Evolutionary conservation across 2,888 invertebrate species (phyloP).

Genomic region (Iselma pallidipennis): DNA sequence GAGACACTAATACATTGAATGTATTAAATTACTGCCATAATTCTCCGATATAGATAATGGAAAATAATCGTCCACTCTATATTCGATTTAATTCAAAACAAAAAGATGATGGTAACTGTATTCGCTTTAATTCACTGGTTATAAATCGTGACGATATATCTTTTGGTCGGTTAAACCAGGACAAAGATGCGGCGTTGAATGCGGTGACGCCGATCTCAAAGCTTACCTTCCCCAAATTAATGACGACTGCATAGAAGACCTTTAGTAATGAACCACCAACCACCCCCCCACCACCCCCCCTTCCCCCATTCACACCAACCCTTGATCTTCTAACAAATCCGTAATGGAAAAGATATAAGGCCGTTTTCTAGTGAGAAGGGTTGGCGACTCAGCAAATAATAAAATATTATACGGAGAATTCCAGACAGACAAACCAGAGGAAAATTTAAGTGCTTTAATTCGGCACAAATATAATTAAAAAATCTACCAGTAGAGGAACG

Average conservation of each 20-base stretch:
- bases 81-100: background rate
- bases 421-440: background rate
- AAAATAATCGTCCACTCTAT: background rate
- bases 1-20: no score
- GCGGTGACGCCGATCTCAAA: constrained; percentile 31
- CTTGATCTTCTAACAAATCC: constrained; percentile 18
- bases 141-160: constrained; percentile 25
- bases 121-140: constrained; percentile 18
- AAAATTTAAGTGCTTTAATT: no score
- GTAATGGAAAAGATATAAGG: constrained; percentile 25
- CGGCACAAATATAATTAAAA: no score
- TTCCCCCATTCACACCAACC: constrained; percentile 2
- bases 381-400: constrained; percentile 25
- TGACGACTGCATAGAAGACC: constrained; percentile 30
- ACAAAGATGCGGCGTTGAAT: constrained; percentile 29
- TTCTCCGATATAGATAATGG: background rate
- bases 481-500: background rate
- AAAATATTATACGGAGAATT: constrained; percentile 11
- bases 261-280: constrained; percentile 27
- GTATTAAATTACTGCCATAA: no score
- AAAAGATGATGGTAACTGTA: background rate
- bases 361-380: constrained; percentile 12
- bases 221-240: constrained; percentile 32
- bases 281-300: no score
- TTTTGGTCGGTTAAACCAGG: constrained; percentile 23